Evolutionary conservation across 2,797 vertebrate species (phyloP).

Genomic region (Vipera latastei): DNA sequence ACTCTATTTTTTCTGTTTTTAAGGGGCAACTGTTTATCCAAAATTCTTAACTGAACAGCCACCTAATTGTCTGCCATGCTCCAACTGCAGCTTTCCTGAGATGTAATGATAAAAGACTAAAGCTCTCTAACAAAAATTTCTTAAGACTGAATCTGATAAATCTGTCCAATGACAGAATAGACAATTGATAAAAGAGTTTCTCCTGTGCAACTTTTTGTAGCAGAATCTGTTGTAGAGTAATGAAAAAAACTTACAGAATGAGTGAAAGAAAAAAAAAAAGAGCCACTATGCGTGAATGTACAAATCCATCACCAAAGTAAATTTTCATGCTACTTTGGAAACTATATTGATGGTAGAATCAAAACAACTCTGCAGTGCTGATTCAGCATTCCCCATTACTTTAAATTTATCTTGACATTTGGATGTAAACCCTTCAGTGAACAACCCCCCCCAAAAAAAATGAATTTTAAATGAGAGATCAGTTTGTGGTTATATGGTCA

Average conservation of each 20-base stretch:
- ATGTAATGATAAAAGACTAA: background rate
- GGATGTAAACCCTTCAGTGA: background rate
- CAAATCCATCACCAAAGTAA: background rate
- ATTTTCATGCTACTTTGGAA: background rate
- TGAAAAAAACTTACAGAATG: background rate
- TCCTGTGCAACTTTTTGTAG: background rate
- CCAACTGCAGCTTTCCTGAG: background rate
- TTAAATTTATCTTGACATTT: background rate
- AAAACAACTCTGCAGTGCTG: background rate
- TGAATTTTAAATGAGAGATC: conserved; percentile 42
- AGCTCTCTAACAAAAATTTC: background rate
- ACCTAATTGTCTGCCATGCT: background rate
- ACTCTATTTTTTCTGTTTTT: background rate
- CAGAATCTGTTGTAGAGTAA: background rate
- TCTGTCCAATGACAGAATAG: background rate
- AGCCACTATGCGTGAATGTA: background rate
- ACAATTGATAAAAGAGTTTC: background rate
- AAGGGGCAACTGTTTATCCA: background rate
- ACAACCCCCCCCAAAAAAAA: background rate
- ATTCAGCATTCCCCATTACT: background rate
- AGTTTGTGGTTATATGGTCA: conserved; percentile 32
- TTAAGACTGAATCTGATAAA: background rate
- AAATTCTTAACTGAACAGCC: background rate
- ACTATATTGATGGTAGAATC: background rate
- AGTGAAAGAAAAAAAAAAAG: background rate